Conservation (phyloP, 1,140 invertebrate species). For the Andrena cerasifolii region DNA sequence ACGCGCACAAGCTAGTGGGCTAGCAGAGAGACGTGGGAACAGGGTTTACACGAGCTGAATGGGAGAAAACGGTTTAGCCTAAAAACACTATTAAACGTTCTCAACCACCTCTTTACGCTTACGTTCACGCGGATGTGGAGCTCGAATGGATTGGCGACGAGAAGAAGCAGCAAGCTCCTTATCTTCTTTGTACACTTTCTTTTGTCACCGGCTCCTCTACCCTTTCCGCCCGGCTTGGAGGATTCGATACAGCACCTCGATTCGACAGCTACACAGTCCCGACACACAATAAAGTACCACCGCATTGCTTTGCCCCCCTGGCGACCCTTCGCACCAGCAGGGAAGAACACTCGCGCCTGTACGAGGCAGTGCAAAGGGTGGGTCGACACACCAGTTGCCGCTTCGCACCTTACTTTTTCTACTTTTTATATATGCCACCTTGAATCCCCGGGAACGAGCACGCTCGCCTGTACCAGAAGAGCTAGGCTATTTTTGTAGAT, state of each 20-base stretch:
- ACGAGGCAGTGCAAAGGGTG: neutral
- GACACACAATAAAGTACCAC: too few relatives aligned
- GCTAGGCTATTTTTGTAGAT: constrained; percentile 31
- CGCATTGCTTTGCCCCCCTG: too few relatives aligned
- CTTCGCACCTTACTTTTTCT: constrained; percentile 38
- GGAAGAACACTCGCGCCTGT: too few relatives aligned
- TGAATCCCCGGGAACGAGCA: constrained; percentile 1
- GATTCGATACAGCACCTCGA: neutral
- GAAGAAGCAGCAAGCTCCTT: constrained; percentile 23
- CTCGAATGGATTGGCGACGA: constrained; percentile 36
- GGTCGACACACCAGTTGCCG: neutral
- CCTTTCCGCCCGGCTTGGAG: neutral
- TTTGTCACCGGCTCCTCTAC: neutral
- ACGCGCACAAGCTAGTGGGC: constrained; percentile 24
- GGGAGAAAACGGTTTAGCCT: constrained; percentile 22
- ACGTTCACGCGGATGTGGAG: constrained; percentile 11
- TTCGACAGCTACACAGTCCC: neutral
- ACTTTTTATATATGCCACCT: constrained; percentile 38
- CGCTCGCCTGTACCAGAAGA: neutral
- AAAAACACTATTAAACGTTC: constrained; percentile 24
- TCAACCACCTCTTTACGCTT: constrained; percentile 23
- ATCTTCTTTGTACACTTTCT: constrained; percentile 12
- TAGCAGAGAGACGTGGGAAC: neutral
- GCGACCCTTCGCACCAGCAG: too few relatives aligned
- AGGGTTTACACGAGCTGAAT: constrained; percentile 18